Conservation (phyloP, 2,888 invertebrate genomes). For the Mermis nigrescens region DNA sequence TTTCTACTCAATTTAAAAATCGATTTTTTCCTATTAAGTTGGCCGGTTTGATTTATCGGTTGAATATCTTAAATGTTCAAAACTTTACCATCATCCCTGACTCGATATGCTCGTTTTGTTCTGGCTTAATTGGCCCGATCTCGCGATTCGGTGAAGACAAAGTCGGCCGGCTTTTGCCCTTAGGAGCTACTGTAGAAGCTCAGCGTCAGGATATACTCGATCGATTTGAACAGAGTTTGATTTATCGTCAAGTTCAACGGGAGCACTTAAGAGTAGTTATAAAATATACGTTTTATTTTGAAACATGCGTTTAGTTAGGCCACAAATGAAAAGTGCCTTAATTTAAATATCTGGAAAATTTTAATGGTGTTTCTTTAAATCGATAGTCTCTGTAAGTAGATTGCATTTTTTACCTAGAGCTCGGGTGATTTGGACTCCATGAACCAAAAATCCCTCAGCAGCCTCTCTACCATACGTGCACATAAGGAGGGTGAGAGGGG, state of each 20-base stretch:
- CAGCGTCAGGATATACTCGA: neutral
- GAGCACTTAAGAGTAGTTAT: neutral
- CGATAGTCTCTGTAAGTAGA: too few relatives aligned
- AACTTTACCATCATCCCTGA: neutral
- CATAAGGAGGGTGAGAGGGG: too few relatives aligned
- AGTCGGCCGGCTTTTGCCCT: neutral
- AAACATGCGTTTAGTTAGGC: too few relatives aligned
- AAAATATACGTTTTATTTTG: neutral
- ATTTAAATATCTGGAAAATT: too few relatives aligned
- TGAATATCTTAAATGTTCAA: neutral
- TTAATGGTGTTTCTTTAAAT: too few relatives aligned
- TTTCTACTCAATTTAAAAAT: too few relatives aligned
- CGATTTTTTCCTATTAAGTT: too few relatives aligned
- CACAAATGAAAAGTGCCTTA: too few relatives aligned
- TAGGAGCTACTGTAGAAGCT: neutral
- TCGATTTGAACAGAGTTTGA: neutral
- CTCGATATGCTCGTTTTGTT: neutral
- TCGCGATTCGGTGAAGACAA: neutral
- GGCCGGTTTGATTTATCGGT: neutral
- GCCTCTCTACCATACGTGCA: too few relatives aligned
- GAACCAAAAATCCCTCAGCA: too few relatives aligned
- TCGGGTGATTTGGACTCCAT: too few relatives aligned
- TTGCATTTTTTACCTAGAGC: too few relatives aligned
- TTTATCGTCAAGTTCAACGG: neutral
- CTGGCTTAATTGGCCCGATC: neutral